Percentiles rank a stretch among this genome's conserved stretches.
Conservation (phyloP, 2,888 invertebrate genomes). For the Eurytoma adleriae region DNA sequence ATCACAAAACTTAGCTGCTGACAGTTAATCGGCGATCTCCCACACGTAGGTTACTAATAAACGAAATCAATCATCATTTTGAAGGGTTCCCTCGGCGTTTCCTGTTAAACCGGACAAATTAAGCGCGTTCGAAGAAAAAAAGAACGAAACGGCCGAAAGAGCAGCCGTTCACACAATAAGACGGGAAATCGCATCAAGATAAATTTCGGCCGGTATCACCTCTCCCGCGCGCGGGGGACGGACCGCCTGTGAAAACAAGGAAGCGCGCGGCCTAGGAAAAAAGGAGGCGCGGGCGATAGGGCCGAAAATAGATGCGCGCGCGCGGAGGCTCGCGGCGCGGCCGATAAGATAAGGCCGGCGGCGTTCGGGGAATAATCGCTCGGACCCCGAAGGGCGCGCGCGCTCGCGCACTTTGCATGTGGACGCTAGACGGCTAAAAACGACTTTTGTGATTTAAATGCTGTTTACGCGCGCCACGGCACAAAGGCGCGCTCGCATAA, state of each 20-base stretch:
- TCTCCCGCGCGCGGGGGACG: no score
- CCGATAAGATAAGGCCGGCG: slow-evolving; percentile 44
- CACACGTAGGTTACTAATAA: no score
- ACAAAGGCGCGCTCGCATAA: slow-evolving; percentile 44
- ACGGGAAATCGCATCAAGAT: slow-evolving; percentile 28
- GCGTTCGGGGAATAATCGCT: slow-evolving; percentile 14
- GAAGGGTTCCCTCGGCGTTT: no score
- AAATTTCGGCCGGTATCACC: slow-evolving; percentile 21
- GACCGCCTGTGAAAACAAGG: slow-evolving; percentile 30
- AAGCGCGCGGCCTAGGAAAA: not conserved
- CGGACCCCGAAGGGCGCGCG: slow-evolving; percentile 28
- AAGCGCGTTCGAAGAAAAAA: not conserved
- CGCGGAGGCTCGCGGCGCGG: not conserved
- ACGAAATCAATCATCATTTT: no score
- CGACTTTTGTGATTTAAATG: slow-evolving; percentile 55
- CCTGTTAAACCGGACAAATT: not conserved
- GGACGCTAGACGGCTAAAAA: slow-evolving; percentile 10
- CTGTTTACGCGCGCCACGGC: slow-evolving; percentile 23
- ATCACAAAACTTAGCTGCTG: no score
- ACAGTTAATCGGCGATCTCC: no score
- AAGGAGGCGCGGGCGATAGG: not conserved
- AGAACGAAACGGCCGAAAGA: not conserved
- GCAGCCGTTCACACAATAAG: slow-evolving; percentile 12
- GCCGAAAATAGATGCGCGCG: slow-evolving; percentile 19
- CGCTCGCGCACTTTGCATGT: slow-evolving; percentile 16